Percentiles rank a stretch among this genome's conserved stretches.
phyloP scores from a whole-genome alignment of 1,140 invertebrate species.

The Plectus sambesii region DNA sequence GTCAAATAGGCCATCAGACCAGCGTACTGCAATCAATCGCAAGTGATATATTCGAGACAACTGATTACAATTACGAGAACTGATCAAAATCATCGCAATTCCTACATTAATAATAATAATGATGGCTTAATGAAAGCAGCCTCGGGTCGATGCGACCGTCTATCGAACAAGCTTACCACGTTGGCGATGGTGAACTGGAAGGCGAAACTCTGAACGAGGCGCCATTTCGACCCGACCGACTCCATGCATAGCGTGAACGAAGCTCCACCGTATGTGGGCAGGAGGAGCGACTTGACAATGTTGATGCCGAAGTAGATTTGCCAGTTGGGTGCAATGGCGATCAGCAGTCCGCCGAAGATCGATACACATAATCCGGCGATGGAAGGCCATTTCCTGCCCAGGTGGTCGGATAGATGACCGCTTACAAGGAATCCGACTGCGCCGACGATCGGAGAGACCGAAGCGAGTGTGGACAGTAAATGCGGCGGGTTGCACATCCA shows the following conservation, averaged over 20 bases:
- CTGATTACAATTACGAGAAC: no score
- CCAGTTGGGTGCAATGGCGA: constrained; percentile 18
- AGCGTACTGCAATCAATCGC: neutral
- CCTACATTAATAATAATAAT: no score
- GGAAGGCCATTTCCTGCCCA: constrained; percentile 24
- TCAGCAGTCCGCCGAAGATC: constrained; percentile 15
- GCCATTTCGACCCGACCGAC: constrained; percentile 23
- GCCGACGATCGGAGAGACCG: constrained; percentile 15
- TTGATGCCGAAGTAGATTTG: constrained; percentile 18
- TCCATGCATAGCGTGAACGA: constrained; percentile 25
- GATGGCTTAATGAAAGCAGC: no score
- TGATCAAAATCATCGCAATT: no score
- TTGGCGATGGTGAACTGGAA: constrained; percentile 22
- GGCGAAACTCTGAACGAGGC: constrained; percentile 24
- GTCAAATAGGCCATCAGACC: no score
- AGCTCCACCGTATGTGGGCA: constrained; percentile 12
- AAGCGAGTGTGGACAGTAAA: constrained; percentile 16
- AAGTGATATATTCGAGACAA: neutral
- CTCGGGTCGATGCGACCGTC: no score
- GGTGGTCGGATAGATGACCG: constrained; percentile 24
- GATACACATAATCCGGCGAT: constrained; percentile 14
- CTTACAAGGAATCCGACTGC: constrained; percentile 14
- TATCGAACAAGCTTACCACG: no score
- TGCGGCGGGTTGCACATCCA: constrained; percentile 26
- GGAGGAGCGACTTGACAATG: constrained; percentile 15